Conservation (phyloP, 1,140 invertebrate genomes). For the Rhopalosiphum maidis region DNA sequence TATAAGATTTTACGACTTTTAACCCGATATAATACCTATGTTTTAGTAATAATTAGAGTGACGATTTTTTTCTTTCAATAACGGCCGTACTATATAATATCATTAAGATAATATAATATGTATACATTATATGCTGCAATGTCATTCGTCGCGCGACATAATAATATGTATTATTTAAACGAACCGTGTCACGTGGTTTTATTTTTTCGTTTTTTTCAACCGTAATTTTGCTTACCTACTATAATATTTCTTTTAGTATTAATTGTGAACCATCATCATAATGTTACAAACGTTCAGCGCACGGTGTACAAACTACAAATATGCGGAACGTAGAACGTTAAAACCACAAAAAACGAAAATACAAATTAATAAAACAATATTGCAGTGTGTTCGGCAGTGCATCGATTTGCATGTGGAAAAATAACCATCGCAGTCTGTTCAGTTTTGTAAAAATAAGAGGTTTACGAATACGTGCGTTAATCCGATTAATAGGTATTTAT, state of each 20-base stretch:
- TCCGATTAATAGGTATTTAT: conserved; percentile 11
- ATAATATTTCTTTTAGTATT: not conserved
- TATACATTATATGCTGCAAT: not conserved
- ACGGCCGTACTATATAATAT: not conserved
- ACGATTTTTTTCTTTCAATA: conserved; percentile 4
- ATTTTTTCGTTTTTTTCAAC: not conserved
- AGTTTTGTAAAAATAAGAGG: not conserved
- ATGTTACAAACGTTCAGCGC: not conserved
- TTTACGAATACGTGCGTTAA: conserved; percentile 7
- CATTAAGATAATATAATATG: not conserved
- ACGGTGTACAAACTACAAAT: not conserved
- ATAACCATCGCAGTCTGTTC: not conserved
- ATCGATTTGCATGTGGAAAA: not conserved
- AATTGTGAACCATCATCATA: not conserved
- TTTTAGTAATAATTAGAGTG: not conserved
- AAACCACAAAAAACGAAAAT: not conserved
- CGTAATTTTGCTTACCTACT: not conserved
- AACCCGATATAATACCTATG: not conserved
- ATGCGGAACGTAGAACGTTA: not conserved
- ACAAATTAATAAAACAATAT: not conserved
- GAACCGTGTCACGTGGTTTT: not conserved
- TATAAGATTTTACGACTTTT: conserved; percentile 14
- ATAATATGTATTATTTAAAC: not conserved
- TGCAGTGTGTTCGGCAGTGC: not conserved
- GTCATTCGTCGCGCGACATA: too few species aligned